Evolutionary conservation across 1,140 invertebrate genomes (phyloP), one percentile per base, ranked within the genome.

Genomic region (Zaprionus lachaisei): DNA sequence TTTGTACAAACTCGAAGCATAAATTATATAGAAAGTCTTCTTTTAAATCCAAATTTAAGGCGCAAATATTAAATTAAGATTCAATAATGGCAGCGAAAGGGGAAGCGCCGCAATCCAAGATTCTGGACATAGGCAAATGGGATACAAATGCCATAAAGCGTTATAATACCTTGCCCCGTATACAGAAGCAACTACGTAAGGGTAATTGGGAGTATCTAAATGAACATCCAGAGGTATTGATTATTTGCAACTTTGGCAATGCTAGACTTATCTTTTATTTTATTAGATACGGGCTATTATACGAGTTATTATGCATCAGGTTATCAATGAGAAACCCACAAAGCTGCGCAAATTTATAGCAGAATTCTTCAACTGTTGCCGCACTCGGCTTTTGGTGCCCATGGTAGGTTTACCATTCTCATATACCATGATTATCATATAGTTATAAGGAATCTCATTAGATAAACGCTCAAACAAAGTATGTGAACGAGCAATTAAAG

Each of bases 381-480:
- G 37, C 7, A 87, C 66, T 11, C 84, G 74, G 1, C 24, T 87
- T 17, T 47, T 87, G 5, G 81, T 89, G 5, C 74, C 81, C 4
- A 68, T 83, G 84, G 84, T 87, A 54, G 26, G 65, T 68, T 15
- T 9, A 14, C 17, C 55, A 12, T 5, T 14, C n/a, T 47, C 12
- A 38, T 44, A 17, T 44, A 28, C 2, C 41, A 17, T 7, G 9
- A 4, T 22, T 22, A 49, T 31, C 28, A 2, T 31, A 7, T 31
- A 49, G 3, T 49, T 49, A 11, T 22, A 49, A 3, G 6, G 41
- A 47, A 17, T 17, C 34, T 5, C 4, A 41, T 11, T 44, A 87
- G 84, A 70, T 87, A n/a, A 87, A 89, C 17, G 34, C 81, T 0
- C 84, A 87, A 49, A 20, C 84, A 2, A 87, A 84, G 37, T 87